These are phyloP conservation scores for fruit fly (Drosophila melanogaster) DNA, from an alignment of 1,140 invertebrate genomes.

Conservation along the genomic window DNA sequence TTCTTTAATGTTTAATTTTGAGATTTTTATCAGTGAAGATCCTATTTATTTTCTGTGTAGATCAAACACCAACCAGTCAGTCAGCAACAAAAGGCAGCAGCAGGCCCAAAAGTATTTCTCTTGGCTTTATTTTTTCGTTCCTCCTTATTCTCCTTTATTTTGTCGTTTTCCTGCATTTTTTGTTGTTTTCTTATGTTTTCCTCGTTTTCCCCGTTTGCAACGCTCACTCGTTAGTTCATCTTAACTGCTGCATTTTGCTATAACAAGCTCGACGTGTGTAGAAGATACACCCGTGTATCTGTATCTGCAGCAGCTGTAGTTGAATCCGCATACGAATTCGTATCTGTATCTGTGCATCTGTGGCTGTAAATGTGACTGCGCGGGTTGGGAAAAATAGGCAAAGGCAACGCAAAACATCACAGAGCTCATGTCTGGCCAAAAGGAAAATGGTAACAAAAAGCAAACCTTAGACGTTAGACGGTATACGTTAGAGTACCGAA, in stretches of 20 bases:
- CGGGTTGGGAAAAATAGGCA: conserved; percentile 66
- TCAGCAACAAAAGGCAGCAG: conserved; percentile 62
- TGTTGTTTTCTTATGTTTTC: conserved; percentile 19
- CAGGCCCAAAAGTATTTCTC: conserved; percentile 78
- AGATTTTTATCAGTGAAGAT: too few species aligned
- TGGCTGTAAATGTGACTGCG: conserved; percentile 22
- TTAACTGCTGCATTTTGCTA: conserved; percentile 80
- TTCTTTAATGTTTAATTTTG: background rate
- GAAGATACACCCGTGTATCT: conserved; percentile 52
- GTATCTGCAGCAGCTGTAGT: conserved; percentile 33
- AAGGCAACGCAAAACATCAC: conserved; percentile 67
- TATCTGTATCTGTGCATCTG: conserved; percentile 18
- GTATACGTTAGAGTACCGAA: conserved; percentile 38
- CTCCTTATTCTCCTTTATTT: conserved; percentile 32
- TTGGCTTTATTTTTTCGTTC: conserved; percentile 34
- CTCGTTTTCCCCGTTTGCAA: conserved; percentile 61
- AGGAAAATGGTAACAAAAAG: conserved; percentile 72
- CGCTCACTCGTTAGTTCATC: conserved; percentile 78
- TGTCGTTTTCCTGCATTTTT: conserved; percentile 45
- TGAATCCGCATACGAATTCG: conserved; percentile 4
- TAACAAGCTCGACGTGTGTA: conserved; percentile 70
- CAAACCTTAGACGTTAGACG: conserved; percentile 56
- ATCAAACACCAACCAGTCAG: conserved; percentile 57
- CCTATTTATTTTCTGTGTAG: conserved; percentile 16
- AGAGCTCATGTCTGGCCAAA: conserved; percentile 69